Evolutionary conservation across 1,140 invertebrate species (phyloP).

Genomic region (Halyomorpha halys): DNA sequence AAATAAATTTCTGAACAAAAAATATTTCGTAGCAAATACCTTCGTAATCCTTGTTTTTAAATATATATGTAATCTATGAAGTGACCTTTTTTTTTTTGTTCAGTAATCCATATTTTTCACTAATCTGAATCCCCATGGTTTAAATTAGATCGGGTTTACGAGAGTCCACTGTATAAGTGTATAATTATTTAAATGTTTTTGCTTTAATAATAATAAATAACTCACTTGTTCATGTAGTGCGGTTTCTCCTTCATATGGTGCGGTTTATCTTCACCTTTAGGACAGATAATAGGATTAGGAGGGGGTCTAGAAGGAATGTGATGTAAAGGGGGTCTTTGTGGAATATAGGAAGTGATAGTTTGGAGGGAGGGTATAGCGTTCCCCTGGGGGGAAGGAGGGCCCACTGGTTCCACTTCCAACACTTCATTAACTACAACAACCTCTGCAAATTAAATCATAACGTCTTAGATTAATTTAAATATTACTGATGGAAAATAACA

Average conservation of each 20-base stretch:
- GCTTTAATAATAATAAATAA: background rate
- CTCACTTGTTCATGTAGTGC: conserved; percentile 17
- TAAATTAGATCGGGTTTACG: too few relatives aligned
- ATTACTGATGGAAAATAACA: background rate
- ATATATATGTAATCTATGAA: too few relatives aligned
- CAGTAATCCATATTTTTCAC: too few relatives aligned
- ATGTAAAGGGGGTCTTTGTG: conserved; percentile 9
- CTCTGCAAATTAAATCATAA: conserved; percentile 18
- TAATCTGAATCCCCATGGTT: too few relatives aligned
- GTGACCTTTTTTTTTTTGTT: too few relatives aligned
- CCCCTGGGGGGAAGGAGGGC: conserved; percentile 1
- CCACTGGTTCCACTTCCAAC: background rate
- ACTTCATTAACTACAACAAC: conserved; percentile 13
- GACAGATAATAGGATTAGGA: conserved; percentile 22
- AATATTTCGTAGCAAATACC: too few relatives aligned
- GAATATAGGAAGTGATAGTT: background rate
- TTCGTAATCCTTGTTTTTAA: too few relatives aligned
- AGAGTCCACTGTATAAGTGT: too few relatives aligned
- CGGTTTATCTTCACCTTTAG: conserved; percentile 24
- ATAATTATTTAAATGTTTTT: too few relatives aligned
- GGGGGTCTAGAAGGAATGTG: conserved; percentile 10
- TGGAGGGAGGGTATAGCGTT: conserved; percentile 12
- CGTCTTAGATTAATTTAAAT: background rate
- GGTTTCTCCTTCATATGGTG: conserved; percentile 11
- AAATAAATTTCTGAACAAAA: too few relatives aligned